Percentiles rank a stretch among this genome's conserved stretches.
phyloP scores from a whole-genome alignment of 1,140 invertebrate genomes.

The Nomia melanderi region DNA sequence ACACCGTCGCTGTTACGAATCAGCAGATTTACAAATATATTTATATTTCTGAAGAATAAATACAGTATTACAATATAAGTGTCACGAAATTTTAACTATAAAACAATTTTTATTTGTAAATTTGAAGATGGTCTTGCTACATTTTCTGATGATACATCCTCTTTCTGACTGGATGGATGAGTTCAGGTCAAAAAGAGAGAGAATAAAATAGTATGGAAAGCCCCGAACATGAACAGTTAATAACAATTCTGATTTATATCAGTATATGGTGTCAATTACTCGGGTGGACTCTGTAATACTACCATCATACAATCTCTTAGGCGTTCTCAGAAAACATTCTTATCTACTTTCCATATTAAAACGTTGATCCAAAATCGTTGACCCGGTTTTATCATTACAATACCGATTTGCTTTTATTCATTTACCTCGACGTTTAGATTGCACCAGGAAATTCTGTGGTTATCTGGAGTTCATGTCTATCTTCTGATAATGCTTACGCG shows the following conservation, averaged over 20 bases:
- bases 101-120: not conserved
- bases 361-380: not conserved
- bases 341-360: not conserved
- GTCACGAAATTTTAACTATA: not conserved
- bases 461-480: not conserved
- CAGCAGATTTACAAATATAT: not conserved
- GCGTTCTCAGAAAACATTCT: not conserved
- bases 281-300: not conserved
- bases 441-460: slow-evolving; percentile 5
- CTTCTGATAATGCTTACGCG: not conserved
- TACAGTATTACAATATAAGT: not conserved
- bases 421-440: not conserved
- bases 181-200: not conserved
- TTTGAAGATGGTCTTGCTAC: not conserved
- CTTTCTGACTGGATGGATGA: not conserved
- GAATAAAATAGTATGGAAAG: not conserved
- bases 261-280: not conserved
- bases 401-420: not conserved
- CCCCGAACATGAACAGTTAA: not conserved
- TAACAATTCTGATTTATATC: slow-evolving; percentile 3
- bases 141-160: not conserved
- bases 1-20: not conserved
- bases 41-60: not conserved
- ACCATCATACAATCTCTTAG: not conserved
- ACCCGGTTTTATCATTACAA: not conserved